Percentiles rank a stretch among this genome's conserved stretches.
Evolutionary conservation across 2,113 vertebrate genomes (phyloP).

Genomic region (Protobothrops flavoviridis): DNA sequence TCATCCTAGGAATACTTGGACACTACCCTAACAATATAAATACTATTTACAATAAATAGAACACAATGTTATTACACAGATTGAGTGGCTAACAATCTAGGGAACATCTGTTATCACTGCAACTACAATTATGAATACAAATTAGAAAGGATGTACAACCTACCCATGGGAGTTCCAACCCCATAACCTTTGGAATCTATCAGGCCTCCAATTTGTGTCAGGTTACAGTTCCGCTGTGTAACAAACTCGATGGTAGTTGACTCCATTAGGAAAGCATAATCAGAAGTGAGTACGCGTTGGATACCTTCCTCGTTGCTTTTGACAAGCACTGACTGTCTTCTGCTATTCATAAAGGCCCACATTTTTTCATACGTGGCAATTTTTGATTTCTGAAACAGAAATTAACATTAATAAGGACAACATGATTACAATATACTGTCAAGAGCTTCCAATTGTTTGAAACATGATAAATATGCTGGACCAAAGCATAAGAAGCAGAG

Average conservation of each 20-base stretch:
- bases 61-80: not conserved
- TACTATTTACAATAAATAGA: not conserved
- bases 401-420: constrained; percentile 19
- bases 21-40: not conserved
- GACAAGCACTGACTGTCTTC: constrained; percentile 93
- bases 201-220: constrained; percentile 96
- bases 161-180: constrained; percentile 97
- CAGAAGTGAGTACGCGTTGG: constrained; percentile 92
- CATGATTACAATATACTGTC: not conserved
- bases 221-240: constrained; percentile 96
- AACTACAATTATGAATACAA: constrained; percentile 51
- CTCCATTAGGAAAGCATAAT: constrained; percentile 98
- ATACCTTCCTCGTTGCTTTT: constrained; percentile 97
- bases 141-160: constrained; percentile 57
- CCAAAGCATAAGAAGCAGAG: not conserved
- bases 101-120: constrained; percentile 2
- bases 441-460: not conserved
- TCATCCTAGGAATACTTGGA: not conserved
- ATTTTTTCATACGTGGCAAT: constrained; percentile 99
- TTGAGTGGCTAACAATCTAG: not conserved
- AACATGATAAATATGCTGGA: not conserved
- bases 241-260: constrained; percentile 97
- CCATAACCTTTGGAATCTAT: constrained; percentile 98
- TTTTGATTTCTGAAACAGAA: constrained; percentile 91
- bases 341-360: constrained; percentile 99